Base-by-base conservation (phyloP, 2,888 invertebrate species). In the Pristionchus maxplancki region DNA sequence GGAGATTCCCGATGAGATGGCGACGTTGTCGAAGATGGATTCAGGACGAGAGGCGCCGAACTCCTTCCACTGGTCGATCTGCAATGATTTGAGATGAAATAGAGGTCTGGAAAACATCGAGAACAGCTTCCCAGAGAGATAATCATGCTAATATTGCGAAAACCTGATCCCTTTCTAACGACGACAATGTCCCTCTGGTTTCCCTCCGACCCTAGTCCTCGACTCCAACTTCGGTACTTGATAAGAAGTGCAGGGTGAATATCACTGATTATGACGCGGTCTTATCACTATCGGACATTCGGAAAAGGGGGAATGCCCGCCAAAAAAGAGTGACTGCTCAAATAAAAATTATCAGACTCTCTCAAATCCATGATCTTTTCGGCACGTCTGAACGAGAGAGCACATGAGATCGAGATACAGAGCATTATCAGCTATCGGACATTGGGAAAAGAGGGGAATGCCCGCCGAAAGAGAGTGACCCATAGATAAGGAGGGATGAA, bases 1-100 rank as follows among this genome's bases (percentile, higher is more conserved):
- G 0, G 96, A 96, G 87, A 97, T 97, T n/a, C 98, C 98, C 8
- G 97, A 96, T 94, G 97, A 97, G 17, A 97, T 97, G n/a, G 98
- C 98, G 13, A 95, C 92, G 93, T 95, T 93, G 93, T 95, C 92
- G 89, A 95, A 91, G 28, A 93, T 88, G 48, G 87, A 85, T 31
- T 89, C 89, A 48, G 82, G 88, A 17, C 89, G 89, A 3, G 40
- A 58, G 50, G 89, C 90, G 20, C 89, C 91, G 89, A 94, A 94
- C 20, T 89, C 88, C 64, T 91, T 91, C 94, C 94, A 94, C 82
- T 94, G 93, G 62, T 94, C 93, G 40, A 96, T 87, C 91, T 91
- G 84, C 20, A 64, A 53, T 1, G 31, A 81, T 5, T 74, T 48
- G 48, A n/a, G n/a, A n/a, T n/a, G n/a, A n/a, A n/a, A n/a, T n/a